Evolutionary conservation across 53 echinoderm and acorn worm genomes (phyloP), one percentile per base, ranked within the genome.

Genomic region (Echinometra lucunter): DNA sequence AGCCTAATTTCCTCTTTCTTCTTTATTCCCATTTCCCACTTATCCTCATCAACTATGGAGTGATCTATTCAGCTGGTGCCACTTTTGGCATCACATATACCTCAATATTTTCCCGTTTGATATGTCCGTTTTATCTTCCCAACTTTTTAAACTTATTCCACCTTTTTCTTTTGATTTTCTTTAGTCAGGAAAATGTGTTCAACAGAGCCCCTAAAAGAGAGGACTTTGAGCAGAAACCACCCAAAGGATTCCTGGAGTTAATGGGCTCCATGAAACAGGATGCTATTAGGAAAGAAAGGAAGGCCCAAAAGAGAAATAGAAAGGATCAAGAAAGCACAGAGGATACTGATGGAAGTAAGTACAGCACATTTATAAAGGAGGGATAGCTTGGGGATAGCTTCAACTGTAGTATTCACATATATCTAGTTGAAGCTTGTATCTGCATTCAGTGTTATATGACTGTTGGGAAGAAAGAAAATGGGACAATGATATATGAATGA

Each of bases 221-320:
- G 37, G 94, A 94, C 4, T 94, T 94, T 58, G 94, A 94, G 34
- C 94, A 94, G 85, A 94, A 94, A 66, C 58, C 94, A 63, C 94
- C 94, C 37, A 94, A 94, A 45, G 94, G 94, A 2, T 94, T 94
- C 66, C 45, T 83, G 16, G 87, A 82, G 42, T 19, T 94, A 40
- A 94, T 94, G 94, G 19, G 40, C 18, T 44, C 94, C 23, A 66
- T 94, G 38, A 75, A 66, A 32, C 72, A 69, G 3, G 47, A 45
- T 45, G 30, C 30, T 16, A 70, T 1, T 10, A 21, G n/a, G 47
- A 91, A 91, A 49, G 67, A 66, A 91, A 66, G 32, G 15, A 35
- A 57, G 37, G 23, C 11, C 4, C 32, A 56, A 58, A 92, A 57
- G 78, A 74, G 75, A 34, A 92, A 92, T 80, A 92, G 72, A 74